phyloP scores from a whole-genome alignment of 2,113 vertebrate species.

The Glareola pratincola region DNA sequence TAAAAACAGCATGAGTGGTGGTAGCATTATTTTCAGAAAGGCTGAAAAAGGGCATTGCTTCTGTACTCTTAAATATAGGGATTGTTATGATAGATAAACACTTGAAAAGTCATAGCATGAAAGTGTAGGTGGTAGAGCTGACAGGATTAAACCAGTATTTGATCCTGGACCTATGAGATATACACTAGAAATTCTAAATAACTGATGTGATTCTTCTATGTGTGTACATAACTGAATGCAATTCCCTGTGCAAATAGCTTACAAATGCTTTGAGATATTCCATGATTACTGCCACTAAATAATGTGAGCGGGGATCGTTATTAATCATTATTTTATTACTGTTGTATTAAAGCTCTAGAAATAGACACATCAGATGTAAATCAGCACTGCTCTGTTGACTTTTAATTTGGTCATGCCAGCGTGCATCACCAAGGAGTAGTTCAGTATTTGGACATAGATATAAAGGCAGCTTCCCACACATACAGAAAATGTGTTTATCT shows the following conservation, averaged over 20 bases:
- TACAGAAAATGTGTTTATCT: neutral
- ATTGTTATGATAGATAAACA: neutral
- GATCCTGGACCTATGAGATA: neutral
- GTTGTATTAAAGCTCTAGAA: slow-evolving; percentile 9
- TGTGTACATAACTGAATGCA: neutral
- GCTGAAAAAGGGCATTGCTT: neutral
- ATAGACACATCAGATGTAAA: neutral
- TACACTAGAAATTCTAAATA: neutral
- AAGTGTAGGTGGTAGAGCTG: neutral
- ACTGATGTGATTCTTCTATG: neutral
- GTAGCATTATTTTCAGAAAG: neutral
- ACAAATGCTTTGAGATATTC: neutral
- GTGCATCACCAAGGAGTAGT: neutral
- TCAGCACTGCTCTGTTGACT: neutral
- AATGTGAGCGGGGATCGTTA: neutral
- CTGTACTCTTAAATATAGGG: neutral
- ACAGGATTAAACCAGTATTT: neutral
- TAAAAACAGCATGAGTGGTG: neutral
- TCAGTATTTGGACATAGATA: neutral
- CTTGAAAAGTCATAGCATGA: neutral
- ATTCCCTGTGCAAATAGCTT: neutral
- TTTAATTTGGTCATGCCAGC: neutral
- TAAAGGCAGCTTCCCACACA: neutral
- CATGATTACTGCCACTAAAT: neutral
- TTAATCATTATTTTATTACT: slow-evolving; percentile 14